Evolutionary conservation across 2,113 vertebrate genomes (phyloP).

Genomic region (Noctilio leporinus): DNA sequence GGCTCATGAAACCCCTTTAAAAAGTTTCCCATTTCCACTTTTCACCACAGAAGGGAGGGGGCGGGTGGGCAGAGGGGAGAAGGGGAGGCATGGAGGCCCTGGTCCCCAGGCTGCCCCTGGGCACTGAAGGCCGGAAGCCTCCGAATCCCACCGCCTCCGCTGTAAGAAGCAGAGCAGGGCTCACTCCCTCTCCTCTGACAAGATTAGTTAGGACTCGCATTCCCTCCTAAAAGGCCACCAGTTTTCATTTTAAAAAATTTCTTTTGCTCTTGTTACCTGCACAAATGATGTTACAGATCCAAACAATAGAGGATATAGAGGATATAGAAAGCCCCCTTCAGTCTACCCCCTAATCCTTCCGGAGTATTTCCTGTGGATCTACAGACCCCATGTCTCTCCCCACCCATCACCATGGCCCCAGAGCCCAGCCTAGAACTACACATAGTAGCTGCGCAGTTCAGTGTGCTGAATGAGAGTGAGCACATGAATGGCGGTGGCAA

Average conservation of each 20-base stretch:
- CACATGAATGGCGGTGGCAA: neutral
- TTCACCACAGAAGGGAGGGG: neutral
- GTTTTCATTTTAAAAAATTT: neutral
- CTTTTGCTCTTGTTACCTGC: neutral
- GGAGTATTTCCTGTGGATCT: neutral
- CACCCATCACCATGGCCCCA: neutral
- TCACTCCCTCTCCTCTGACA: neutral
- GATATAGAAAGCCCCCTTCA: neutral
- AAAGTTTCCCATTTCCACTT: neutral
- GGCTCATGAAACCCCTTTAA: neutral
- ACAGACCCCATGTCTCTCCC: neutral
- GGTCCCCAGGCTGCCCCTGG: neutral
- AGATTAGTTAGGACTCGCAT: neutral
- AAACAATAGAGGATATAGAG: neutral
- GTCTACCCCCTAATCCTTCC: neutral
- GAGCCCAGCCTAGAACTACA: neutral
- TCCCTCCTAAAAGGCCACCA: neutral
- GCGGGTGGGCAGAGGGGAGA: neutral
- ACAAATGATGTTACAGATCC: neutral
- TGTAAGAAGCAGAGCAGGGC: neutral
- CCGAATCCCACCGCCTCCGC: accelerated
- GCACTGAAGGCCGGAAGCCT: accelerated
- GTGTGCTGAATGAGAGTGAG: neutral
- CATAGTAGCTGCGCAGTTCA: neutral
- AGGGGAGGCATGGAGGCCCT: neutral